Evolutionary conservation across 2,113 vertebrate genomes (phyloP).

Genomic region (Morone chrysops): DNA sequence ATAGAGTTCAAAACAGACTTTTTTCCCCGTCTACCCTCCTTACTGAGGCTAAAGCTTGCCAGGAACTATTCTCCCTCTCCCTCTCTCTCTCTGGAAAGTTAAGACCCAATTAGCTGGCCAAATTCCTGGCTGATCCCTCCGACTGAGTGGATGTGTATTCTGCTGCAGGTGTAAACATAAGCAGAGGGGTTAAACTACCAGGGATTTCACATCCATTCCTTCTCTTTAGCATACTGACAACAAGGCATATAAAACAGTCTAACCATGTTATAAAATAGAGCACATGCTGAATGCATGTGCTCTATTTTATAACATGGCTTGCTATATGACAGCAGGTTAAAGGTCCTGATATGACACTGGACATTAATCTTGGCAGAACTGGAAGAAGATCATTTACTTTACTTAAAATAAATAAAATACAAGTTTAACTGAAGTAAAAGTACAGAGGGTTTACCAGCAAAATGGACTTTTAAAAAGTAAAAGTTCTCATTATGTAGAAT

Average conservation of each 20-base stretch:
- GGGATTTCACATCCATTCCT: background rate
- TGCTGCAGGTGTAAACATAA: slow-evolving; percentile 78
- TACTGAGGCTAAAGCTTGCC: slow-evolving; percentile 85
- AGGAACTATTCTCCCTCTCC: slow-evolving; percentile 83
- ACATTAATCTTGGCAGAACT: background rate
- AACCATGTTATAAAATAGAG: too few species aligned
- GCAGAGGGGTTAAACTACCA: slow-evolving; percentile 46
- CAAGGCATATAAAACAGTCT: background rate
- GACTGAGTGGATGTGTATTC: slow-evolving; percentile 80
- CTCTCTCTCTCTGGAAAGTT: slow-evolving; percentile 83
- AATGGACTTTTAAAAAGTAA: too few species aligned
- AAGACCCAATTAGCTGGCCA: slow-evolving; percentile 93
- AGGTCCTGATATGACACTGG: background rate
- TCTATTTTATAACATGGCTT: background rate
- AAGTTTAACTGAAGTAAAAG: background rate
- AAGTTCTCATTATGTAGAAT: too few species aligned
- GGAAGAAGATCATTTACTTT: background rate
- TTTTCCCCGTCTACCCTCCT: slow-evolving; percentile 71
- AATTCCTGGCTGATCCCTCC: slow-evolving; percentile 89
- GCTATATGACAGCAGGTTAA: background rate
- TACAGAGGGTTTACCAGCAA: too few species aligned
- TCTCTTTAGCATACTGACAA: background rate
- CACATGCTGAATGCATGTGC: too few species aligned
- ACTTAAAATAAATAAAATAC: background rate
- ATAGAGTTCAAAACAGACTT: slow-evolving; percentile 86